Evolutionary conservation across 1,140 invertebrate genomes (phyloP).

Genomic region (Mercenaria mercenaria): DNA sequence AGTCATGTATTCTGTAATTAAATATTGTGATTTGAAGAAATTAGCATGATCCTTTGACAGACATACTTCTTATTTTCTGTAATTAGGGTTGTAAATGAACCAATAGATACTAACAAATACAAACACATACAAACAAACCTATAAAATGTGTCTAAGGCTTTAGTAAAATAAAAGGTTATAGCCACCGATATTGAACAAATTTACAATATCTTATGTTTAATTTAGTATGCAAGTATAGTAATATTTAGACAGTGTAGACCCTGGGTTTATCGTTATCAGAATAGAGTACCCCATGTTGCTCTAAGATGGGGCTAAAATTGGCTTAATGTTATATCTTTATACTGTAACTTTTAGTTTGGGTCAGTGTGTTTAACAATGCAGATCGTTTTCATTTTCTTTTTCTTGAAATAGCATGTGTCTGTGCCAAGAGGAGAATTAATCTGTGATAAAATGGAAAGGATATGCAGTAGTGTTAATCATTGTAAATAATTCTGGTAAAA

Average conservation of each 20-base stretch:
- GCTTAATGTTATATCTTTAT: neutral
- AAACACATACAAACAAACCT: neutral
- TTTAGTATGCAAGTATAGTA: slow-evolving; percentile 11
- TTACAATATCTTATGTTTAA: slow-evolving; percentile 22
- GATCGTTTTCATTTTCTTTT: too few relatives aligned
- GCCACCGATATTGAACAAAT: slow-evolving; percentile 15
- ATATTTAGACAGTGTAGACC: neutral
- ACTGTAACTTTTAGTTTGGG: neutral
- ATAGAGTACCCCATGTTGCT: neutral
- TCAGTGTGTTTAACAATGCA: too few relatives aligned
- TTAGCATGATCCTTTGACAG: neutral
- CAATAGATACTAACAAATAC: neutral
- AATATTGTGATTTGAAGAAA: neutral
- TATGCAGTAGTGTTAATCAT: too few relatives aligned
- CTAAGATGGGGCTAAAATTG: neutral
- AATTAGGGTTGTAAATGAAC: neutral
- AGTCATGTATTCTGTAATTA: too few relatives aligned
- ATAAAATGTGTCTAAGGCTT: neutral
- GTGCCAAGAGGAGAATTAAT: too few relatives aligned
- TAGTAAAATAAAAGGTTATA: neutral
- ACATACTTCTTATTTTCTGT: neutral
- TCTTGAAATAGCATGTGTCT: too few relatives aligned
- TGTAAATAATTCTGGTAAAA: too few relatives aligned
- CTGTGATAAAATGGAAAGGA: too few relatives aligned
- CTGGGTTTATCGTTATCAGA: slow-evolving; percentile 15